Evolutionary conservation across 2,797 vertebrate species (phyloP), one percentile per base, ranked within the genome.

Genomic region (Lates japonicus): DNA sequence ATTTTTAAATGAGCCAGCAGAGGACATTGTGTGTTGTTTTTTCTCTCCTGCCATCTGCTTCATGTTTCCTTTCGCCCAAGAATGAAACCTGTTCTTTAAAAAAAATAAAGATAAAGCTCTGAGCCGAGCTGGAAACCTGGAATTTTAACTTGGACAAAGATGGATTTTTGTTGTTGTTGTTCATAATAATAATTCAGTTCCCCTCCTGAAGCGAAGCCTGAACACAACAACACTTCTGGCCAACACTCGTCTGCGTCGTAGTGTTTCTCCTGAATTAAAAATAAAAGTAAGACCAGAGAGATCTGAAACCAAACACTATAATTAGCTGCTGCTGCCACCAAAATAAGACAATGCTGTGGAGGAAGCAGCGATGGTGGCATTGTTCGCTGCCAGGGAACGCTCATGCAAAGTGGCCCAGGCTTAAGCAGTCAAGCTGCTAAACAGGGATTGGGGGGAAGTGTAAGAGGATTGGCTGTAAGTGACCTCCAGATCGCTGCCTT

Each of bases 391-490:
- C 70, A 70, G 71, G 16, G 48, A 81, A 46, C 42, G 41, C 60
- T 82, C 70, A 68, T 62, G 69, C 76, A 71, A 54, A 82, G 72
- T 65, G 76, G 70, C 44, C 68, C 35, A 0, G 75, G 70, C 79
- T 84, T 80, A 85, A 83, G 76, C 82, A 67, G 78, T 78, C 75
- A 78, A 90, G 78, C 87, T 78, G 77, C 82, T 88, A 46, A 79
- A 82, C 63, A 62, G 80, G 89, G 88, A 85, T 83, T 81, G 77
- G 68, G 57, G 29, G 65, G 64, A 6, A 5, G 66, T 58, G 78
- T 90, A 88, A 92, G 88, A 87, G 89, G 89, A 90, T 87, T 90
- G 90, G 76, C 65, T 87, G 83, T 81, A 82, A 84, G 75, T 82
- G 91, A 88, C 84, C 86, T 90, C 76, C 83, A 83, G 68, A 87